phyloP scores from a whole-genome alignment of 2,797 vertebrate genomes.

The Micromesistius poutassou region DNA sequence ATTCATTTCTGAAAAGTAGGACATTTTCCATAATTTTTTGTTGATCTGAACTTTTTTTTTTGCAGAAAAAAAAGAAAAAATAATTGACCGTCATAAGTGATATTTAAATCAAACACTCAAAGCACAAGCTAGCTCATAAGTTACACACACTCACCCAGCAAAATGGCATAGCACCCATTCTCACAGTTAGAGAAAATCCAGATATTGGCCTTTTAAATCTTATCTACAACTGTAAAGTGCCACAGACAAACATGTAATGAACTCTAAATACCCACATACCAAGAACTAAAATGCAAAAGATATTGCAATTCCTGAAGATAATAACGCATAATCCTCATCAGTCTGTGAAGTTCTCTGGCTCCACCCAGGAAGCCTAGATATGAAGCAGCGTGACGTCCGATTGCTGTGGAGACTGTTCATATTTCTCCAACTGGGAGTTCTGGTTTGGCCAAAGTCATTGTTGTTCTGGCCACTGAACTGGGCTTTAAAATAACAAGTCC shows the following conservation, averaged over 20 bases:
- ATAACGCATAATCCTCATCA: conserved; percentile 31
- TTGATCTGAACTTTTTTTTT: not conserved
- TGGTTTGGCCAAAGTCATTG: not conserved
- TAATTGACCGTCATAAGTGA: conserved; percentile 19
- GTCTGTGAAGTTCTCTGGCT: conserved; percentile 29
- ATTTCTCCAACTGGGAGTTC: not conserved
- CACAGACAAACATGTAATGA: conserved; percentile 43
- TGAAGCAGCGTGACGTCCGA: conserved; percentile 23
- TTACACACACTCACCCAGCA: conserved; percentile 43
- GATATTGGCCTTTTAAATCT: conserved; percentile 10
- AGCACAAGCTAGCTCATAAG: conserved; percentile 17
- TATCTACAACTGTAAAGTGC: conserved; percentile 44
- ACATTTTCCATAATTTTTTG: not conserved
- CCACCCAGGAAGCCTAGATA: conserved; percentile 44
- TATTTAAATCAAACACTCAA: conserved; percentile 36
- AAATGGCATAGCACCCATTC: conserved; percentile 32
- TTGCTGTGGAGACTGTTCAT: not conserved
- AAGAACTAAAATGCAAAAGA: conserved; percentile 41
- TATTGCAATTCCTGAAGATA: conserved; percentile 41
- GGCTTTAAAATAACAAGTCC: not conserved
- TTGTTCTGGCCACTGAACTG: not conserved
- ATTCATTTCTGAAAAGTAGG: not conserved
- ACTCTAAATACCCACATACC: conserved; percentile 30
- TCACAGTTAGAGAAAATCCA: conserved; percentile 24
- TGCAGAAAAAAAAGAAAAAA: conserved; percentile 27